These are phyloP conservation scores for Actinostola sp. DNA, from an alignment of 92 coral and sea anemone species.

Conservation along the genomic window DNA sequence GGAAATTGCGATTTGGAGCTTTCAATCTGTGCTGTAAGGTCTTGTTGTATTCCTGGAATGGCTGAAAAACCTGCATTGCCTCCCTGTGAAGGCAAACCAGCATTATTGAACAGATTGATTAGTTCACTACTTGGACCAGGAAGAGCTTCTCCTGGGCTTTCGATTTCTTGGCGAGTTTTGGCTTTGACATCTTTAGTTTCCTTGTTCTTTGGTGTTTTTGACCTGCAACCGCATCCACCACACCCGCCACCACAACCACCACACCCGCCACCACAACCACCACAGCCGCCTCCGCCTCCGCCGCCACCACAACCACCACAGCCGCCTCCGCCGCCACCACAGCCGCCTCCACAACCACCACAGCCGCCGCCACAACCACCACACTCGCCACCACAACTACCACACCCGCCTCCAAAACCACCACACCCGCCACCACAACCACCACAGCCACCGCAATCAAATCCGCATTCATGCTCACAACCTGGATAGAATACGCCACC, in stretches of 20 bases:
- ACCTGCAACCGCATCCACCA: constrained; percentile 65
- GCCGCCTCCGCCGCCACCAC: constrained; percentile 28
- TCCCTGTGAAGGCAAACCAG: constrained; percentile 19
- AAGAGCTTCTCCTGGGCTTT: constrained; percentile 38
- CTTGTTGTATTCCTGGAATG: constrained; percentile 32
- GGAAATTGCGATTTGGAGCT: constrained; percentile 30
- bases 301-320: constrained; percentile 57
- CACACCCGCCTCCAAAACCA: constrained; percentile 17
- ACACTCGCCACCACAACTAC: constrained; percentile 37
- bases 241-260: constrained; percentile 37
- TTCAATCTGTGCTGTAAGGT: constrained; percentile 37
- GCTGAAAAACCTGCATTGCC: constrained; percentile 13
- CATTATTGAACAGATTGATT: constrained; percentile 27
- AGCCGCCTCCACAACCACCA: constrained; percentile 44
- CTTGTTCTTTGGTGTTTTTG: constrained; percentile 36
- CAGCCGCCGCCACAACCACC: constrained; percentile 18
- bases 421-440: constrained; percentile 57
- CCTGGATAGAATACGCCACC: constrained; percentile 84
- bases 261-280: constrained; percentile 50
- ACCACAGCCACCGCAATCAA: too few species aligned
- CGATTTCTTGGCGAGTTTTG: constrained; percentile 68
- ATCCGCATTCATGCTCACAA: constrained; percentile 67
- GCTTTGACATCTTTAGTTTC: constrained; percentile 58
- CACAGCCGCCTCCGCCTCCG: constrained; percentile 23
- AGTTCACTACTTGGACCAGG: constrained; percentile 16